Evolutionary conservation across 2,888 invertebrate species (phyloP).

Genomic region (Diogma glabrata): DNA sequence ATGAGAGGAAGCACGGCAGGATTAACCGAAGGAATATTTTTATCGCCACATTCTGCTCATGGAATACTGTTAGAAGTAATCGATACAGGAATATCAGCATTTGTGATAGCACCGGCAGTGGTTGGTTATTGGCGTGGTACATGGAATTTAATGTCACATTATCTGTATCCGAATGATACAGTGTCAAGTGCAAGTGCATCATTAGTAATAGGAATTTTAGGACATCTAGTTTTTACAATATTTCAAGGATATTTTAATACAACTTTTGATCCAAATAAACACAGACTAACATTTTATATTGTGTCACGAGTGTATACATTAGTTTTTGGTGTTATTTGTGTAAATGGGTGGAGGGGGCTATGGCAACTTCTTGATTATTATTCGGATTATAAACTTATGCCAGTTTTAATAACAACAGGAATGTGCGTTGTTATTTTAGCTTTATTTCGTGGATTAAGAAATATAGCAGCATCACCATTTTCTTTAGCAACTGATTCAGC

Average conservation of each 20-base stretch:
- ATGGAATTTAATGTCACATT: conserved; percentile 65
- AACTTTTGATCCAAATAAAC: conserved; percentile 53
- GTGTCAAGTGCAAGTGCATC: conserved; percentile 54
- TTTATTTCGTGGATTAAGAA: conserved; percentile 57
- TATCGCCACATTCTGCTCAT: conserved; percentile 23
- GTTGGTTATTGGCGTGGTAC: conserved; percentile 81
- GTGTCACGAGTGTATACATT: conserved; percentile 63
- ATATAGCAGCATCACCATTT: conserved; percentile 74
- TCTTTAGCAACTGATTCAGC: conserved; percentile 62
- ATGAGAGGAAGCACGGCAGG: conserved; percentile 22
- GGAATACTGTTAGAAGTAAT: conserved; percentile 50
- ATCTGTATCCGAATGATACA: conserved; percentile 51
- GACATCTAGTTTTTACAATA: conserved; percentile 57
- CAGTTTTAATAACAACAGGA: conserved; percentile 50
- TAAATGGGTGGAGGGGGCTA: conserved; percentile 79
- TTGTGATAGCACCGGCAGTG: conserved; percentile 66
- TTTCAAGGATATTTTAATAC: conserved; percentile 49
- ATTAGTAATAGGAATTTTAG: conserved; percentile 55
- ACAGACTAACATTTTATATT: conserved; percentile 54
- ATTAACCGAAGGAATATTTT: conserved; percentile 14
- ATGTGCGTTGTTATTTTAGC: conserved; percentile 57
- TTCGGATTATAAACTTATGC: conserved; percentile 46
- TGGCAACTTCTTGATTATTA: conserved; percentile 64
- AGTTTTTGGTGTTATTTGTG: conserved; percentile 66
- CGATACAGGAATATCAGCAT: conserved; percentile 59